A percentile compares a stretch with the other conserved stretches of the same genome.
These are phyloP conservation scores for Indicator indicator DNA, from an alignment of 2,113 vertebrate species.

Conservation along the genomic window DNA sequence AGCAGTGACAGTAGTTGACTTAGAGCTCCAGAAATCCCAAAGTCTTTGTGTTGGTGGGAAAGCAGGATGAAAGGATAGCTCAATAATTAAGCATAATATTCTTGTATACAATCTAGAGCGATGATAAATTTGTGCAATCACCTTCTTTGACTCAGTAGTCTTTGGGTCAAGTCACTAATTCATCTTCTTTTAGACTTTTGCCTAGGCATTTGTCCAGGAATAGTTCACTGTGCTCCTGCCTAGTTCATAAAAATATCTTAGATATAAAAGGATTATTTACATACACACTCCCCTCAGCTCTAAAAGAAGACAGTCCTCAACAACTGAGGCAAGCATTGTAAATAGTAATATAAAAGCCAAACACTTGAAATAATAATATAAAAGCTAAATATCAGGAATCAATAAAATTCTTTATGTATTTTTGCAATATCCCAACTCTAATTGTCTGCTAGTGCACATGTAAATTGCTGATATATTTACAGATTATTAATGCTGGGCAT, in stretches of 20 bases:
- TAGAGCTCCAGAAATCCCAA: not conserved
- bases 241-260: not conserved
- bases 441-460: not conserved
- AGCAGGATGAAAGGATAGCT: not conserved
- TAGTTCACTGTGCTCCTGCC: not conserved
- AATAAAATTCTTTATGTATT: not conserved
- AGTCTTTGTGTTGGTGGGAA: not conserved
- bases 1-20: not conserved
- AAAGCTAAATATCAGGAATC: not conserved
- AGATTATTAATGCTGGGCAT: not conserved
- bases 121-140: not conserved
- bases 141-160: not conserved
- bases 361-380: not conserved
- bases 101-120: not conserved
- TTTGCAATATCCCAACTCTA: not conserved
- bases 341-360: not conserved
- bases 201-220: not conserved
- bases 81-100: not conserved
- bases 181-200: not conserved
- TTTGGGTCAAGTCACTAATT: not conserved
- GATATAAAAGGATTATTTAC: not conserved
- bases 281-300: not conserved
- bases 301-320: not conserved
- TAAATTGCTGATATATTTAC: not conserved
- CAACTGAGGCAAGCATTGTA: not conserved